Evolutionary conservation across 2,113 vertebrate species (phyloP), one percentile per base, ranked within the genome.

Genomic region (Eonycteris spelaea): DNA sequence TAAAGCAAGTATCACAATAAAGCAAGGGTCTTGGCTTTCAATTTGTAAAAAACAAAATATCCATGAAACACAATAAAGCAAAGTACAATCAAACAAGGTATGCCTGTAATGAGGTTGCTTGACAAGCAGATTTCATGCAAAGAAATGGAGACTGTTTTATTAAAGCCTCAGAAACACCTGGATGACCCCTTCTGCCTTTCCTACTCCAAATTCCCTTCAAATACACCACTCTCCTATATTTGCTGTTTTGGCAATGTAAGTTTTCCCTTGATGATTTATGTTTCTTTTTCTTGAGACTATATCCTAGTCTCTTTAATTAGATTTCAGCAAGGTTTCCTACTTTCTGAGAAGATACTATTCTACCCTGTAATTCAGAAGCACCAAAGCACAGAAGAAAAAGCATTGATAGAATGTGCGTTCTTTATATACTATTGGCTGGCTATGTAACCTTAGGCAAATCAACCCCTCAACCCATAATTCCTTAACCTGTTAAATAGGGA

Each of bases 101-200:
- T 61, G 55, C n/a, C 4, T 57, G 14, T 79, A 82, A 61, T 45
- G 33, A 86, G 24, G 45, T 1, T 75, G 57, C 13, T 16, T 43
- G 73, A 89, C 6, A 70, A 28, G 18, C 3, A 94, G 28, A 86
- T 71, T 21, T 40, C 33, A 84, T 55, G n/a, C 67, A 78, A 75
- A 45, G n/a, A 78, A 12, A 79, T 0, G 10, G 7, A 86, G 30
- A 6, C 30, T 24, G 18, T 83, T 74, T 90, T 38, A 93, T 28
- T 74, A 63, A 91, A 53, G 33, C 24, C 59, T 97, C 90, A 94
- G 68, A 71, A 95, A 90, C 43, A 82, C n/a, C 15, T 90, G 68
- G 59, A 65, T 18, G 19, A 80, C 40, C 51, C 53, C 35, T 87
- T 75, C 57, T 1, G 30, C n/a, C n/a, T 80, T 86, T 48, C 30